Conservation (phyloP, 2,888 invertebrate species). For the Agrochola litura region DNA sequence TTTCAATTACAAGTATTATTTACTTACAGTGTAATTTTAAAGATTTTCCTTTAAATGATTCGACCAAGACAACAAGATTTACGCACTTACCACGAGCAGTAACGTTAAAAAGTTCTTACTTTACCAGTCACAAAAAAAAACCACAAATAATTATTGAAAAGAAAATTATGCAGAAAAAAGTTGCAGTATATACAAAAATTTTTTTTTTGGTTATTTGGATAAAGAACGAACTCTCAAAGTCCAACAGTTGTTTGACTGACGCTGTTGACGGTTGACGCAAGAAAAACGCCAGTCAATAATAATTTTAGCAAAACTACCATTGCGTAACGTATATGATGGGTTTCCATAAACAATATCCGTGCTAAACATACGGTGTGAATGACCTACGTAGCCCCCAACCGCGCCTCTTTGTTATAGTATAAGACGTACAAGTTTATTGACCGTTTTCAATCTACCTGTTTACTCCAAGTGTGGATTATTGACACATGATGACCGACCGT, state of each 20-base stretch:
- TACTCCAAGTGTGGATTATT: conserved; percentile 67
- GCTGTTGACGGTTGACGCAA: conserved; percentile 43
- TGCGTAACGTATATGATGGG: conserved; percentile 65
- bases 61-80: neutral
- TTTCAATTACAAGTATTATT: conserved; percentile 14
- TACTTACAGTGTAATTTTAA: conserved; percentile 3
- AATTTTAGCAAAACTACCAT: conserved; percentile 62
- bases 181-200: too few relatives aligned
- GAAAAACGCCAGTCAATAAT: conserved; percentile 40
- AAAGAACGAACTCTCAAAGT: conserved; percentile 25
- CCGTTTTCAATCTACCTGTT: conserved; percentile 68
- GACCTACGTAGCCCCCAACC: conserved; percentile 69
- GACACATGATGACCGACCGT: conserved; percentile 65
- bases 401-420: conserved; percentile 69
- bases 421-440: conserved; percentile 68
- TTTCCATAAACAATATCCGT: conserved; percentile 70
- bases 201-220: conserved; percentile 24
- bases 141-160: conserved; percentile 20
- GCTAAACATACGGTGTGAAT: conserved; percentile 66
- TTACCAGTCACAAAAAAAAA: neutral
- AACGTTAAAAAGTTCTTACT: neutral
- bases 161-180: neutral
- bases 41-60: conserved; percentile 8
- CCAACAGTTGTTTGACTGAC: conserved; percentile 31
- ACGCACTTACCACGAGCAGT: neutral